Evolutionary conservation across 2,113 vertebrate species (phyloP).

Genomic region (Dicaeum eximium): DNA sequence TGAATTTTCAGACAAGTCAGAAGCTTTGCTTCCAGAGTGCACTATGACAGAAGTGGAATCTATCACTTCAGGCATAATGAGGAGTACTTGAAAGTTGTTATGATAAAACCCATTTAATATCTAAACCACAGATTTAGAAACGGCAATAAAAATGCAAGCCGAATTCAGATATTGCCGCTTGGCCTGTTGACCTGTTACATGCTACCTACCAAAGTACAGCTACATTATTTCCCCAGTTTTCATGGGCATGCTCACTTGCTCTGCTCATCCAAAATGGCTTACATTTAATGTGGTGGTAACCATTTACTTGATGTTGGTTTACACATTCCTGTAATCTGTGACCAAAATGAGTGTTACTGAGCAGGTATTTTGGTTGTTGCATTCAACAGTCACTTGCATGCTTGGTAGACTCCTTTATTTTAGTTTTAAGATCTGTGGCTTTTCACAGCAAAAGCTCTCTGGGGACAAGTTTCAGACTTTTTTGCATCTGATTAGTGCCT

Average conservation of each 20-base stretch:
- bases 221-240: background rate
- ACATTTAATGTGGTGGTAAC: background rate
- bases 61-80: background rate
- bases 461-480: background rate
- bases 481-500: background rate
- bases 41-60: background rate
- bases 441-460: background rate
- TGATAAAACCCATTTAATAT: background rate
- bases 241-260: background rate
- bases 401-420: background rate
- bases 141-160: background rate
- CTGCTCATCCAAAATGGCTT: background rate
- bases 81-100: background rate
- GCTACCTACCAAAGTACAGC: background rate
- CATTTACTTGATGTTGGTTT: background rate
- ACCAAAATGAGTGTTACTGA: background rate
- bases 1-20: background rate
- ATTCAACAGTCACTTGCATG: background rate
- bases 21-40: background rate
- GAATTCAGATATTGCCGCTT: background rate
- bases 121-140: background rate
- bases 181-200: background rate
- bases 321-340: background rate
- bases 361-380: background rate
- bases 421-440: background rate